phyloP scores from a whole-genome alignment of 2,888 invertebrate genomes.

The Cryptus viduatorius region DNA sequence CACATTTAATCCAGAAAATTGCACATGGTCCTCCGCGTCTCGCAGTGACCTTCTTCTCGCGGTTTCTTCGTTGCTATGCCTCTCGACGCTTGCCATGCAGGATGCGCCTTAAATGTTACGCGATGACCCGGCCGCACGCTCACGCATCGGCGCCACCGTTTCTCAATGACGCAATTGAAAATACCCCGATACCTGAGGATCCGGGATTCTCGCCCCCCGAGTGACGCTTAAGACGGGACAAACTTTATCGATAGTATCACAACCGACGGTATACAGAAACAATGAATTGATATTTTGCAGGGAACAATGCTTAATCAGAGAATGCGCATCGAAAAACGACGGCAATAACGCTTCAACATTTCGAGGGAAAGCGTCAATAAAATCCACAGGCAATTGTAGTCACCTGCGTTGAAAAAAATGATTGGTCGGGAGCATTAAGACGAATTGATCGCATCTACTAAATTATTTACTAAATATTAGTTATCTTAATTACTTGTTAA shows the following conservation, averaged over 20 bases:
- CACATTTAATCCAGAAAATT: conserved; percentile 66
- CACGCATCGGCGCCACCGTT: conserved; percentile 58
- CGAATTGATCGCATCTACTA: not conserved
- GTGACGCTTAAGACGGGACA: conserved; percentile 16
- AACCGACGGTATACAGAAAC: not conserved
- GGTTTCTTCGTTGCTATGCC: conserved; percentile 14
- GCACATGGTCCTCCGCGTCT: conserved; percentile 52
- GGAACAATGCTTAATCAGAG: not conserved
- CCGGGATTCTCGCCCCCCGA: conserved; percentile 55
- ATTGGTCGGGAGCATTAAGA: not conserved
- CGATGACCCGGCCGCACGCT: conserved; percentile 58
- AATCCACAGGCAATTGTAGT: not conserved
- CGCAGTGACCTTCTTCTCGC: conserved; percentile 57
- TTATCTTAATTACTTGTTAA: too few relatives aligned
- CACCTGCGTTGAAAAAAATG: too few relatives aligned
- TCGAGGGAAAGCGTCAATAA: not conserved
- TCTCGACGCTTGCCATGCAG: conserved; percentile 37
- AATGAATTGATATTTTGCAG: not conserved
- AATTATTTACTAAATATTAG: too few relatives aligned
- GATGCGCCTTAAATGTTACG: conserved; percentile 65
- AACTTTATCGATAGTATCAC: not conserved
- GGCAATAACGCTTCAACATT: not conserved
- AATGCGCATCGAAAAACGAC: not conserved
- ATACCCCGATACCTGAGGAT: conserved; percentile 52
- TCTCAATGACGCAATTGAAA: conserved; percentile 57